Base-by-base conservation (phyloP, 1,140 invertebrate species). In the Tetramorium parvispinum region DNA sequence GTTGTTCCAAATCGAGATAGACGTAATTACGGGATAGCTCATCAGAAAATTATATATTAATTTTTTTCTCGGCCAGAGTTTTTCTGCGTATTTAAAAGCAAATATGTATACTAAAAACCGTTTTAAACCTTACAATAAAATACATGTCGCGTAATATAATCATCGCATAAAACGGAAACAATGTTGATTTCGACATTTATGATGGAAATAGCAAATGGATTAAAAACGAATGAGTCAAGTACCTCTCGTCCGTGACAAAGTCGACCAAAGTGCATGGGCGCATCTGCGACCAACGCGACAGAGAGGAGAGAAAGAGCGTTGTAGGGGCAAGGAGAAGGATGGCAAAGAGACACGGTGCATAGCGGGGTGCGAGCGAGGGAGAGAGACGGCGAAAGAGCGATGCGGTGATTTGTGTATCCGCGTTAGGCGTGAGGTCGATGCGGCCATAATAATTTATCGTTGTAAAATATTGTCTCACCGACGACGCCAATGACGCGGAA, bases 401-500 rank as follows among this genome's bases (percentile, higher is more conserved):
- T 57, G 78, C 65, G 61, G 90, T 93, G 93, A 93, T 93, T 94
- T 93, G 92, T 93, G 89, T 83, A 89, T 91, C 82, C 63, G 76
- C 77, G 79, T 87, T 76, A 87, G 83, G 86, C 79, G 76, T 66
- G 85, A 73, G 89, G 63, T 68, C 88, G 88, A 91, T 92, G 89
- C 88, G 88, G 86, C 79, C 70, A 79, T 89, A 82, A 92, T 93
- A 94, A 94, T 94, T 93, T 94, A 94, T 93, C 87, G 90, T 66
- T 76, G 87, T 91, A 92, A 93, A 94, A 94, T 92, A 88, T 90
- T 91, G 87, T 89, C 79, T 86, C 71, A 85, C 85, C 85, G 73
- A 85, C 88, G 88, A 89, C 77, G 85, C 70, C 87, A 89, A 89
- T 89, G 88, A 89, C 88, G 87, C 85, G 88, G 87, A 89, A 89